phyloP scores from a whole-genome alignment of 2,888 invertebrate genomes.

The Drosophila cognata region DNA sequence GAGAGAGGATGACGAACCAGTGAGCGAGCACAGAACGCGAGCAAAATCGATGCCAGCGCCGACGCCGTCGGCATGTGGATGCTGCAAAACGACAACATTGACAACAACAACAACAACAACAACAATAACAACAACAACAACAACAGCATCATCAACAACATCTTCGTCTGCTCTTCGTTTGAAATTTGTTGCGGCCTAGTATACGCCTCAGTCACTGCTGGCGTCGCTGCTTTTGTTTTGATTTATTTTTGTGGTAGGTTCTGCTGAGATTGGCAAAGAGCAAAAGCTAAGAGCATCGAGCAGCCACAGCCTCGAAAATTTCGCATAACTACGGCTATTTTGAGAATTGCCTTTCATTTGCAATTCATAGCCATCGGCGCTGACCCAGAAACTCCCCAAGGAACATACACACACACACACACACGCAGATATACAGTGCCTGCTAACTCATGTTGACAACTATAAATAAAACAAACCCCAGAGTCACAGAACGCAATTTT shows the following conservation, averaged over 20 bases:
- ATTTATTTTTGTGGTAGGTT: constrained; percentile 79
- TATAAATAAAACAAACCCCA: constrained; percentile 54
- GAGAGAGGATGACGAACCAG: constrained; percentile 2
- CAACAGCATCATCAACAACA: constrained; percentile 28
- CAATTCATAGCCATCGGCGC: constrained; percentile 64
- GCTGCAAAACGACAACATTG: constrained; percentile 45
- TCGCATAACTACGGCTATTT: constrained; percentile 63
- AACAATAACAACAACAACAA: constrained; percentile 11
- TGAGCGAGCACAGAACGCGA: constrained; percentile 36
- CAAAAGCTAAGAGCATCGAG: constrained; percentile 54
- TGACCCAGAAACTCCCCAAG: constrained; percentile 67
- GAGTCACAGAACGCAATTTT: constrained; percentile 11
- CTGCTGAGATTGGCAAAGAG: constrained; percentile 68
- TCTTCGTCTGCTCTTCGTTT: constrained; percentile 57
- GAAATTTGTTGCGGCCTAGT: constrained; percentile 29
- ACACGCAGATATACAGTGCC: constrained; percentile 20
- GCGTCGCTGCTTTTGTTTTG: constrained; percentile 63
- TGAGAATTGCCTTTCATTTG: constrained; percentile 65
- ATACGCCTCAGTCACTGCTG: constrained; percentile 30
- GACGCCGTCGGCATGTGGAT: constrained; percentile 54
- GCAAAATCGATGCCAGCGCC: constrained; percentile 59
- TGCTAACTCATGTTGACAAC: constrained; percentile 64
- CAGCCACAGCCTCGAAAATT: constrained; percentile 51
- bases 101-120: constrained; percentile 16
- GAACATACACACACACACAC: constrained; percentile 30